These are phyloP conservation scores for Tenodera sinensis DNA, from an alignment of 2,888 invertebrate species.

Conservation along the genomic window DNA sequence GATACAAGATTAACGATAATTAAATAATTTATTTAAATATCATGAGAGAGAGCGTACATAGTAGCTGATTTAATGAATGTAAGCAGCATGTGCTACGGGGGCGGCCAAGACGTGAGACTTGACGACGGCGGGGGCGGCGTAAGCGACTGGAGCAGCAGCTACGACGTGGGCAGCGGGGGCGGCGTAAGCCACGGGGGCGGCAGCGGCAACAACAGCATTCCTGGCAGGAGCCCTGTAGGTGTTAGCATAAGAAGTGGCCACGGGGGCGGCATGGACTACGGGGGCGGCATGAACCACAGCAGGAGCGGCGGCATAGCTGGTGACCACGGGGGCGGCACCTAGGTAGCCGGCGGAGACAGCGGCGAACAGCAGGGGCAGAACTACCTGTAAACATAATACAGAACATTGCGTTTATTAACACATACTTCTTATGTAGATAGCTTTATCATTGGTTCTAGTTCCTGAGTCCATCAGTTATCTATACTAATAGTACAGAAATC, in stretches of 20 bases:
- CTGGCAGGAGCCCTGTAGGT: not conserved
- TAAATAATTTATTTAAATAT: not conserved
- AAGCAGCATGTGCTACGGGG: constrained; percentile 4
- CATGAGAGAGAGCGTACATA: not conserved
- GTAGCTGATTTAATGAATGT: not conserved
- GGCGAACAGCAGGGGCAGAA: constrained; percentile 28
- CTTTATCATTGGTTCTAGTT: too few relatives aligned
- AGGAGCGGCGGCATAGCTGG: constrained; percentile 30
- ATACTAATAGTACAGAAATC: too few relatives aligned
- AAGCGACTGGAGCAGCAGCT: not conserved
- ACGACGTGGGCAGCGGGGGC: not conserved
- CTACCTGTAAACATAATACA: constrained; percentile 13
- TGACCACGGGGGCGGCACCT: constrained; percentile 45
- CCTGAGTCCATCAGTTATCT: too few relatives aligned
- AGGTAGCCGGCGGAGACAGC: constrained; percentile 46
- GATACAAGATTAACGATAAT: not conserved
- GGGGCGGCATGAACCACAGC: not conserved
- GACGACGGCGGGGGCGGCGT: not conserved
- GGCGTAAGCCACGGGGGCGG: constrained; percentile 33
- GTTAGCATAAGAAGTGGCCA: too few relatives aligned
- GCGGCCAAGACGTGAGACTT: not conserved
- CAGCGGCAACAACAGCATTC: not conserved
- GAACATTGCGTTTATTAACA: too few relatives aligned
- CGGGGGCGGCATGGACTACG: not conserved
- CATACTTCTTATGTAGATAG: too few relatives aligned